Percentiles rank a stretch among this genome's conserved stretches.
These are phyloP conservation scores for Sterrhoptilus dennistouni DNA, from an alignment of 2,113 vertebrate species.

Conservation along the genomic window DNA sequence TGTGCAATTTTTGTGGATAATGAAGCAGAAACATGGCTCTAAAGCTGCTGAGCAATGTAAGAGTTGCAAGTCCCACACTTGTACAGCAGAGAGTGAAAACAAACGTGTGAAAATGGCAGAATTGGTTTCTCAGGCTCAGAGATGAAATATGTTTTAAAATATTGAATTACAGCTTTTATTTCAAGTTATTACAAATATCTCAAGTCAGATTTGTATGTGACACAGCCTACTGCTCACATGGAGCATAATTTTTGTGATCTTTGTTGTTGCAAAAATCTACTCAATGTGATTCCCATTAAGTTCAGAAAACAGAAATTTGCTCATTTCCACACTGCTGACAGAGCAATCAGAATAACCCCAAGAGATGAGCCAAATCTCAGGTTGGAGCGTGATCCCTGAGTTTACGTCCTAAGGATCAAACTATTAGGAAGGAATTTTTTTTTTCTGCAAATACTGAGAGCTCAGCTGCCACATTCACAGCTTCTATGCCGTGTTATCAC, in stretches of 20 bases:
- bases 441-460: not conserved
- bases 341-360: not conserved
- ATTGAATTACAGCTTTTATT: not conserved
- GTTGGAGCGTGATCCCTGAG: not conserved
- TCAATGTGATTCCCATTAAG: not conserved
- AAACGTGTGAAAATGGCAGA: not conserved
- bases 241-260: not conserved
- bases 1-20: not conserved
- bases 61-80: not conserved
- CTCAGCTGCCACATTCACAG: not conserved
- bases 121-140: not conserved
- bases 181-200: not conserved
- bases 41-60: not conserved
- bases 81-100: not conserved
- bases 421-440: not conserved
- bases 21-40: not conserved
- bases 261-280: not conserved
- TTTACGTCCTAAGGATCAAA: not conserved
- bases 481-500: not conserved
- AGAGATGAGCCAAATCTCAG: not conserved
- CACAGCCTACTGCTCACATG: not conserved
- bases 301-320: not conserved
- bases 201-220: not conserved
- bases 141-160: constrained; percentile 22
- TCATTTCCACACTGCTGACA: not conserved